Base-by-base conservation (phyloP, 2,888 invertebrate genomes). In the Drosophila mimetica region DNA sequence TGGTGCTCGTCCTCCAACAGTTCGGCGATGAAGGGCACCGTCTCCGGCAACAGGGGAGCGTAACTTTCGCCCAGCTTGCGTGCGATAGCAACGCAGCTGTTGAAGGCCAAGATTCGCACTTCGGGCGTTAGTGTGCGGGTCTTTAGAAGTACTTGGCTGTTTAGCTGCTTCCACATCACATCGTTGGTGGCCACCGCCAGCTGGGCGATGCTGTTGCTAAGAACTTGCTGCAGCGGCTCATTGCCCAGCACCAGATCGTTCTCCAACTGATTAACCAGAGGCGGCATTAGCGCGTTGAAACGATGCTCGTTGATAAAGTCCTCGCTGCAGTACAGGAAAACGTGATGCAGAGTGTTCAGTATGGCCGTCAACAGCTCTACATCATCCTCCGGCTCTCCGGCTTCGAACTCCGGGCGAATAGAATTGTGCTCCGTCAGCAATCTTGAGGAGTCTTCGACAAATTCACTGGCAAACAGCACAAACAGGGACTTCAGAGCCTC, bases 11-110 rank as follows among this genome's bases (percentile, higher is more conserved):
- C 98, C 93, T 98, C 98, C 79, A 98, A 93, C 14, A 99, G 93
- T 90, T 99, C 98, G 0, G 98, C 97, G 34, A 99, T 93, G 93
- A 98, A 98, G 0, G 98, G 98, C 70, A 98, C 96, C 4, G 97
- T 97, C 90, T 99, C 98, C 0, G 98, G 97, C 51, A 98, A 91
- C 1, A 98, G 93, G 0, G 97, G 95, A 79, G 97, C 93, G 92
- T 97, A 98, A 88, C 97, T 97, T 90, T 97, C 97, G 3, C 97
- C 97, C 1, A 98, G 92, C 89, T 96, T 97, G 48, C 94, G 94
- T 3, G 96, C 97, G 85, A 97, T 94, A 77, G 95, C 95, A 54
- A 96, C 95, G 76, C 97, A 92, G 71, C 95, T 94, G 74, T 95
- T 93, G 39, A 97, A 92, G 0, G 96, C 94, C 52, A 94, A 93